Evolutionary conservation across 2,797 vertebrate genomes (phyloP).

Genomic region (Microctenopoma lineatum): DNA sequence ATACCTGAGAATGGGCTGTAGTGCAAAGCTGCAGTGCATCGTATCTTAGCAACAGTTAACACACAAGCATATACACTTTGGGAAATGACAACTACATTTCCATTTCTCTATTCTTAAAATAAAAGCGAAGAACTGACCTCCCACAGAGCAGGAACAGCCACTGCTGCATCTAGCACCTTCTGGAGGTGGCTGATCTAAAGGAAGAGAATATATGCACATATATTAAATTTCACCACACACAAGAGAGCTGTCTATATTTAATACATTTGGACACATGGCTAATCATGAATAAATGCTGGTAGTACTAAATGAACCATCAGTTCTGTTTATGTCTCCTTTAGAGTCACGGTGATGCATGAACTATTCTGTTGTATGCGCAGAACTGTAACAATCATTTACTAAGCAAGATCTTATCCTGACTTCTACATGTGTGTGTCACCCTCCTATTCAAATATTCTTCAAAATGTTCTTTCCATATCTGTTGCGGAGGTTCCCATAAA

Average conservation of each 20-base stretch:
- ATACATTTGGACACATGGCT: background rate
- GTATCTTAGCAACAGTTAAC: background rate
- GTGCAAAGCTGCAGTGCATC: background rate
- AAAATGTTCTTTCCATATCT: too few relatives aligned
- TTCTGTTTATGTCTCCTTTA: too few relatives aligned
- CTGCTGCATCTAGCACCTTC: constrained; percentile 86
- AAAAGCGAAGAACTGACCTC: constrained; percentile 80
- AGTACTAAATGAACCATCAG: too few relatives aligned
- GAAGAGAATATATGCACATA: background rate
- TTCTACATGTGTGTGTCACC: too few relatives aligned
- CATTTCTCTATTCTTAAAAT: background rate
- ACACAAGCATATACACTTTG: too few relatives aligned
- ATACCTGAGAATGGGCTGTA: background rate
- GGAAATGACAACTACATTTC: background rate
- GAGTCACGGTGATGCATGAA: too few relatives aligned
- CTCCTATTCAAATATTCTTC: too few relatives aligned
- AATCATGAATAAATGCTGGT: too few relatives aligned
- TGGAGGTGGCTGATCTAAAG: constrained; percentile 88
- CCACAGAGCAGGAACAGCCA: constrained; percentile 89
- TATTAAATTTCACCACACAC: background rate
- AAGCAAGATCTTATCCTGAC: too few relatives aligned
- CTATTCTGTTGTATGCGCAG: too few relatives aligned
- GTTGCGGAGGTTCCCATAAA: too few relatives aligned
- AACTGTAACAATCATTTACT: too few relatives aligned
- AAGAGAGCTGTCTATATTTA: background rate